Evolutionary conservation across 2,797 vertebrate species (phyloP).

Genomic region (Babyrousa celebensis): DNA sequence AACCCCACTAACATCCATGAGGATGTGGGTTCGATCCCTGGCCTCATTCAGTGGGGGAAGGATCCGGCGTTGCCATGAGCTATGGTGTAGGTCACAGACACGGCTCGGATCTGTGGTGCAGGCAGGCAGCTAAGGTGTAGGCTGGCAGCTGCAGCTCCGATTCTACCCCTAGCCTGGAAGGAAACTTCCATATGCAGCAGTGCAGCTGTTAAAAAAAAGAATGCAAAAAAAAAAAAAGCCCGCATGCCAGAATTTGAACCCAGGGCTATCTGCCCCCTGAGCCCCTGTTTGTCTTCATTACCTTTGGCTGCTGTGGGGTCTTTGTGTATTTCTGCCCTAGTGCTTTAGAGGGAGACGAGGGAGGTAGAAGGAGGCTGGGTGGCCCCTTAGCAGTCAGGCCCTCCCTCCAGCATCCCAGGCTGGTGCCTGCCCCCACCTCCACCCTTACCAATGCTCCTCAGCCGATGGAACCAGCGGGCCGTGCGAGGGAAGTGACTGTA

Average conservation of each 20-base stretch:
- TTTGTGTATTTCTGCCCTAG: not conserved
- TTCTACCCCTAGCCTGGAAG: too few relatives aligned
- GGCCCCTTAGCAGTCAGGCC: not conserved
- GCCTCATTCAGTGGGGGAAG: too few relatives aligned
- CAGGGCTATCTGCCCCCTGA: not conserved
- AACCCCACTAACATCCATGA: too few relatives aligned
- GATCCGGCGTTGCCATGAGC: too few relatives aligned
- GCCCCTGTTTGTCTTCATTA: not conserved
- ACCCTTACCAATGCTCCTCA: slow-evolving; percentile 93
- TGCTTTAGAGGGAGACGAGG: not conserved
- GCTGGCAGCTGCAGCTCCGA: too few relatives aligned
- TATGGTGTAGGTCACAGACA: too few relatives aligned
- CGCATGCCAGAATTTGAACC: not conserved
- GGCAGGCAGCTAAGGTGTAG: too few relatives aligned
- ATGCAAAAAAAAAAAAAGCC: too few relatives aligned
- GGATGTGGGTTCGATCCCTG: too few relatives aligned
- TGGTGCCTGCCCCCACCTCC: not conserved
- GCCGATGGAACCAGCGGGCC: slow-evolving; percentile 95
- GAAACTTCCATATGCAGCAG: too few relatives aligned
- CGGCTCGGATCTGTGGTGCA: too few relatives aligned
- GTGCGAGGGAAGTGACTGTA: slow-evolving; percentile 96
- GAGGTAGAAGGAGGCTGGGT: not conserved
- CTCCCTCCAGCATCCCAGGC: not conserved
- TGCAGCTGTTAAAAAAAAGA: too few relatives aligned
- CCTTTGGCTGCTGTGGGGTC: not conserved